These are phyloP conservation scores for Zalophus californianus DNA, from an alignment of 2,797 vertebrate species.

Conservation along the genomic window DNA sequence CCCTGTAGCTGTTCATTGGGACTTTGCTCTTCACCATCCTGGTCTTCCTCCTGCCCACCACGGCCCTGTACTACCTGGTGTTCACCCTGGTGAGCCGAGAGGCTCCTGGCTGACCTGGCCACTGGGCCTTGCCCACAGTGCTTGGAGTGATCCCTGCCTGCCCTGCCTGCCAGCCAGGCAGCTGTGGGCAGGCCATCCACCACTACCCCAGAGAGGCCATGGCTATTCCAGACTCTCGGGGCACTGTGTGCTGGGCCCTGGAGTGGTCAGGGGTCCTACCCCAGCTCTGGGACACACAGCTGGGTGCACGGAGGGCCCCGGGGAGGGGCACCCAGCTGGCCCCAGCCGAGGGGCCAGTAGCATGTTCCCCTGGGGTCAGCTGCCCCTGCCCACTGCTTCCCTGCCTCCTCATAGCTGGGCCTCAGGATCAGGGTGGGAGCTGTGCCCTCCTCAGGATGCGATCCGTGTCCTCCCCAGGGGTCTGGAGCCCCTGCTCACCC, in stretches of 20 bases:
- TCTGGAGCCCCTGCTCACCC: not conserved
- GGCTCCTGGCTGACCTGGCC: fast-evolving
- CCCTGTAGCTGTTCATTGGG: conserved; percentile 95
- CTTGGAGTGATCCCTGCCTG: not conserved
- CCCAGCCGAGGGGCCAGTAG: not conserved
- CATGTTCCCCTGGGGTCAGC: not conserved
- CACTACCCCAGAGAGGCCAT: not conserved
- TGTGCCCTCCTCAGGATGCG: not conserved
- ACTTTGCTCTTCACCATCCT: conserved; percentile 97
- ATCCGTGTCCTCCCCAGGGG: not conserved
- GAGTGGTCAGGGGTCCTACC: not conserved
- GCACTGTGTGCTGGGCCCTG: not conserved
- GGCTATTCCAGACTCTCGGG: not conserved
- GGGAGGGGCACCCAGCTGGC: not conserved
- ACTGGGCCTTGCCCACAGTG: not conserved
- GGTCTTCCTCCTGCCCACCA: conserved; percentile 97
- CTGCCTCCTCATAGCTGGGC: not conserved
- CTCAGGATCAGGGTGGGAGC: not conserved
- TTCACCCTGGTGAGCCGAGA: conserved; percentile 95
- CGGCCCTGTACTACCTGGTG: conserved; percentile 97
- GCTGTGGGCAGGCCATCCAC: not conserved
- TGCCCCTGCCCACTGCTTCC: not conserved
- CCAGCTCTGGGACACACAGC: not conserved
- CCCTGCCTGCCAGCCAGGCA: not conserved
- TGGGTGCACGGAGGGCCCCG: not conserved